A percentile compares a stretch with the other conserved stretches of the same genome.
phyloP scores from a whole-genome alignment of 2,888 invertebrate species.

The Tachina grossa region DNA sequence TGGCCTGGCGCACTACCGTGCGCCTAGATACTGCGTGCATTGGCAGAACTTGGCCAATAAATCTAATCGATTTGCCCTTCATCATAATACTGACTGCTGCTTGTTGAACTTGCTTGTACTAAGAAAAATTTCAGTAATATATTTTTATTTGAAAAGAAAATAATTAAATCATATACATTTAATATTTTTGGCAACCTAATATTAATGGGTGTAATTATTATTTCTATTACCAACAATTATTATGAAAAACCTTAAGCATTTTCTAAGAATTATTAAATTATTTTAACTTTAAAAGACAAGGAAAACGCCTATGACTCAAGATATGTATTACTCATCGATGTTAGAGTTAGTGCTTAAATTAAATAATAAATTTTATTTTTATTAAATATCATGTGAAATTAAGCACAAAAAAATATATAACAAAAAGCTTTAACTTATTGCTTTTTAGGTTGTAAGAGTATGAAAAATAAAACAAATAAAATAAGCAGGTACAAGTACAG shows the following conservation, averaged over 20 bases:
- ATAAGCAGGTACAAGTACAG: neutral
- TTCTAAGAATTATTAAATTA: neutral
- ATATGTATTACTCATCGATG: slow-evolving; percentile 43
- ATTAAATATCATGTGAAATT: neutral
- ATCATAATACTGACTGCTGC: too few species aligned
- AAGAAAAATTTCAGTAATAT: too few species aligned
- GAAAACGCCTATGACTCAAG: slow-evolving; percentile 22
- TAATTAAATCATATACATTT: too few species aligned
- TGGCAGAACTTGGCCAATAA: too few species aligned
- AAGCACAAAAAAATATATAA: neutral
- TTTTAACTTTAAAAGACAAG: too few species aligned
- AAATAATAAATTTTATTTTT: slow-evolving; percentile 21
- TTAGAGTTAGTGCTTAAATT: neutral
- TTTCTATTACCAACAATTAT: neutral
- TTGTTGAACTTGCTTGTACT: too few species aligned
- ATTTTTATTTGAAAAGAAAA: too few species aligned
- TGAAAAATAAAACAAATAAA: neutral
- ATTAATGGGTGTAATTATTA: too few species aligned
- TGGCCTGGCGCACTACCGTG: too few species aligned
- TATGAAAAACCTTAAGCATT: neutral
- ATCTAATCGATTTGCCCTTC: too few species aligned
- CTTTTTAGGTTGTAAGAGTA: neutral
- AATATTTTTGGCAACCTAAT: too few species aligned
- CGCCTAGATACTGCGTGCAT: too few species aligned
- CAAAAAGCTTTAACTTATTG: neutral